Evolutionary conservation across 2,113 vertebrate species (phyloP), one percentile per base, ranked within the genome.

Genomic region (Centropus bengalensis): DNA sequence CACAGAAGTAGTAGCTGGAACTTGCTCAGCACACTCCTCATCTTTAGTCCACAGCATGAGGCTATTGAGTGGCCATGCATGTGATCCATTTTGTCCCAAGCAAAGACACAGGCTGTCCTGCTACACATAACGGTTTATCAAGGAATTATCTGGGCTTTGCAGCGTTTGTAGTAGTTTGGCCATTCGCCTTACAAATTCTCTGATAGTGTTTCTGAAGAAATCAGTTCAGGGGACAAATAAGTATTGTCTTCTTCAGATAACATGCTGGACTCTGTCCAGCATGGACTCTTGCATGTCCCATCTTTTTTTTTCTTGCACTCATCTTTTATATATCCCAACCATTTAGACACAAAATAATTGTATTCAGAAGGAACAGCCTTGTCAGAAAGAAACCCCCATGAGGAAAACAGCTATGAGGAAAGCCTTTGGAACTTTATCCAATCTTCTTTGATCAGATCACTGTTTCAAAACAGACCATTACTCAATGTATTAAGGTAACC

Each of bases 251-350:
- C n/a, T 75, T 49, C 19, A 17, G 21, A 14, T 12, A 19, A 20
- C 30, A 22, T 9, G 2, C 6, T 32, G 28, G 12, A 23, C 16
- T 60, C 40, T 6, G 4, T 26, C n/a, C n/a, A n/a, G n/a, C n/a
- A n/a, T n/a, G n/a, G n/a, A 26, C 28, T 8, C 14, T 40, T 1
- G 0, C 0, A 0, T 18, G 9, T 28, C n/a, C 18, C 13, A 30
- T 18, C 4, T 4, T 40, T 66, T 27, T 71, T 20, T 27, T 63
- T 45, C 33, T 68, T 60, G 3, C 8, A 52, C 10, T 28, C 27
- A 45, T 10, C 22, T 70, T 71, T 52, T 40, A 62, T 40, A 40
- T 60, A 40, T 16, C 40, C 47, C 64, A 51, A 14, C 13, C 30
- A 18, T 44, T 69, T 28, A 58, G 22, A 71, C 28, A 22, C 4